phyloP scores from a whole-genome alignment of 2,113 vertebrate species.

The Pogonocichla stellata region DNA sequence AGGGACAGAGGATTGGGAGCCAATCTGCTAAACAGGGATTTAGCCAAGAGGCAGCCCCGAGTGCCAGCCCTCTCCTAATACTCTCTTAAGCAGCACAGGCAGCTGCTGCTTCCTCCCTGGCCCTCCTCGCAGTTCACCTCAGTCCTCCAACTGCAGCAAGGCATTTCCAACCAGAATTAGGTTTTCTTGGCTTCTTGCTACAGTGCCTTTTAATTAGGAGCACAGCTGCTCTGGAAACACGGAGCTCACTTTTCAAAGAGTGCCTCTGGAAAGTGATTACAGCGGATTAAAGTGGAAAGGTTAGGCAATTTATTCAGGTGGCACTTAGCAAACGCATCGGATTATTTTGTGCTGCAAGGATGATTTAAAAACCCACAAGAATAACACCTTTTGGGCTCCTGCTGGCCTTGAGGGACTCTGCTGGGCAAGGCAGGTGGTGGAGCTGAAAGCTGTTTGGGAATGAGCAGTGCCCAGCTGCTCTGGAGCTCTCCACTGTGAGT shows the following conservation, averaged over 20 bases:
- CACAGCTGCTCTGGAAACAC: conserved; percentile 38
- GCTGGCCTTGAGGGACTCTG: background rate
- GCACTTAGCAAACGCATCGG: background rate
- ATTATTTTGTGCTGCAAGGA: background rate
- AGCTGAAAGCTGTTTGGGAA: background rate
- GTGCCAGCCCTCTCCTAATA: background rate
- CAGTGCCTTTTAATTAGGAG: conserved; percentile 71
- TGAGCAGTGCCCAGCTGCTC: background rate
- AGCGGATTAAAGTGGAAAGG: conserved; percentile 47
- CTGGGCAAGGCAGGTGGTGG: background rate
- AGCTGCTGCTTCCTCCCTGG: background rate
- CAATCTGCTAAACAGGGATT: conserved; percentile 49
- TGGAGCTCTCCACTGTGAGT: background rate
- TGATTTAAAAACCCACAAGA: background rate
- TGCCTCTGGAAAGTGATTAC: conserved; percentile 62
- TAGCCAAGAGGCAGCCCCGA: background rate
- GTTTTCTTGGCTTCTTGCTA: conserved; percentile 44
- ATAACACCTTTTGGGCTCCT: background rate
- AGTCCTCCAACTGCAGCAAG: background rate
- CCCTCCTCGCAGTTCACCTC: background rate
- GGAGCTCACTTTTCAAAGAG: conserved; percentile 40
- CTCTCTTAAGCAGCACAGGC: conserved; percentile 1
- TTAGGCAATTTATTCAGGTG: conserved; percentile 40
- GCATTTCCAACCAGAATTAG: conserved; percentile 22
- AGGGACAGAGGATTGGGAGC: background rate